Conservation (phyloP, 53 echinoderm and acorn worm species). For the Holothuria leucospilota region DNA sequence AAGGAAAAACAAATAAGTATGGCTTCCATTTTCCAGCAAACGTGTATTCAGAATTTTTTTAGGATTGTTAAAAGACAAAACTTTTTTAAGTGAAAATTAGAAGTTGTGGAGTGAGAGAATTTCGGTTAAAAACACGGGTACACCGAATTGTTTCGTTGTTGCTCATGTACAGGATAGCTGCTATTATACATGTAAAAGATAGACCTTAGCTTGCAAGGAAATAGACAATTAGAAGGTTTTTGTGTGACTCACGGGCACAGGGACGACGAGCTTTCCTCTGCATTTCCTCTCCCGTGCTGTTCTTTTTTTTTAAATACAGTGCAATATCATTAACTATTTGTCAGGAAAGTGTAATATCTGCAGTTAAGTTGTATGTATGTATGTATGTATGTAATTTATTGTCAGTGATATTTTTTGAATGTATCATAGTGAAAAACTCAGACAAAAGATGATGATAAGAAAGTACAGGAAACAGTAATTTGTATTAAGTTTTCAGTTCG, state of each 20-base stretch:
- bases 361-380: constrained; percentile 9
- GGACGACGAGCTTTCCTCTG: too few relatives aligned
- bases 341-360: constrained; percentile 39
- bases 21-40: constrained; percentile 49
- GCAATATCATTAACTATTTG: constrained; percentile 29
- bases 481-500: neutral
- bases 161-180: too few relatives aligned
- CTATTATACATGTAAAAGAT: too few relatives aligned
- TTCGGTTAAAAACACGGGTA: constrained; percentile 34
- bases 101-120: constrained; percentile 9
- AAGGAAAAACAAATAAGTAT: neutral
- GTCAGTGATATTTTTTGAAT: constrained; percentile 12
- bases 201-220: too few relatives aligned
- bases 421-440: neutral
- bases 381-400: neutral
- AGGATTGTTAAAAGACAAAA: constrained; percentile 28
- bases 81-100: constrained; percentile 1
- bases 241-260: too few relatives aligned
- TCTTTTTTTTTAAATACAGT: constrained; percentile 5
- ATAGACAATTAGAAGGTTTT: too few relatives aligned
- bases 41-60: constrained; percentile 39
- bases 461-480: constrained; percentile 15
- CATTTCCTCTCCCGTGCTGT: too few relatives aligned
- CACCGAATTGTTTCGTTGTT: neutral
- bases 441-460: neutral